Evolutionary conservation across 2,113 vertebrate genomes (phyloP).

Genomic region (Prochilodus magdalenae): DNA sequence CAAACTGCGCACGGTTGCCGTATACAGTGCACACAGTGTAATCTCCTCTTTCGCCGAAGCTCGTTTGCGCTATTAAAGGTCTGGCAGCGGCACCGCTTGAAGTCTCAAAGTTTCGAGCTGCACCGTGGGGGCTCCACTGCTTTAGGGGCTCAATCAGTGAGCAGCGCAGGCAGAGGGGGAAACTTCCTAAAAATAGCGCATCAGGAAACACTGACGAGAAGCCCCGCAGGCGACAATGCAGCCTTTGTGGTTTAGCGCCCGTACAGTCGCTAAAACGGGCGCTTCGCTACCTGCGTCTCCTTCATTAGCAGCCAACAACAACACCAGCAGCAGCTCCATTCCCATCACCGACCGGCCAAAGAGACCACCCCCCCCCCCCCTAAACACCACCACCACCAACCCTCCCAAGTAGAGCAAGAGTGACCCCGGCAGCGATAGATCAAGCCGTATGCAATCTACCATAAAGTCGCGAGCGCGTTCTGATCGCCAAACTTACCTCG

Average conservation of each 20-base stretch:
- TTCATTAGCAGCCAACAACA: no score
- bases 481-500: slow-evolving; percentile 51
- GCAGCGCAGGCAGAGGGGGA: background rate
- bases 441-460: background rate
- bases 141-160: background rate
- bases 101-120: no score
- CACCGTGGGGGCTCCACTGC: no score
- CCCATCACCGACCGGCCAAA: slow-evolving; percentile 12
- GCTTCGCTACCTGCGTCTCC: background rate
- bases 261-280: no score
- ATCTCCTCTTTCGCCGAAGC: no score
- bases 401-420: slow-evolving; percentile 26
- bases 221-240: slow-evolving; percentile 36
- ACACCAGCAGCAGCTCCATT: background rate
- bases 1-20: no score
- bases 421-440: background rate
- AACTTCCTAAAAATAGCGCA: slow-evolving; percentile 57
- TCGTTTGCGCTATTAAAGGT: no score
- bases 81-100: no score
- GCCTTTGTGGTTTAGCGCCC: slow-evolving; percentile 1
- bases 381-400: background rate
- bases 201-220: slow-evolving; percentile 31
- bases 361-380: background rate
- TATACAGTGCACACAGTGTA: no score
- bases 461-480: background rate